These are phyloP conservation scores for Pocillopora verrucosa DNA, from an alignment of 64 coral and sea anemone species.

Conservation along the genomic window DNA sequence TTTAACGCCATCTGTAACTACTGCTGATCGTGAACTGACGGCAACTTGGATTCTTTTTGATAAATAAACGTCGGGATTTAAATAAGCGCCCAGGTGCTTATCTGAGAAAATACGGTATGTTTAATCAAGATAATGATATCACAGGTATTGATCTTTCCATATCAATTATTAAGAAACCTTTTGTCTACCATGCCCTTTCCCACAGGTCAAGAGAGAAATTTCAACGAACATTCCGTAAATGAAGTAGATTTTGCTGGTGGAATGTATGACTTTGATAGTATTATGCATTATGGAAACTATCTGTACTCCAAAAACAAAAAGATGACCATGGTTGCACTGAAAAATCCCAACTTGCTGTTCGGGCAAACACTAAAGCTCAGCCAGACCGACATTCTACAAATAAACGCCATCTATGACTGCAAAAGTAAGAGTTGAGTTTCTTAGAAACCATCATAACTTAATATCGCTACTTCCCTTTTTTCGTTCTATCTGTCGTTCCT, in stretches of 20 bases:
- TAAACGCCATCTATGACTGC: conserved; percentile 66
- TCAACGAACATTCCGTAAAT: conserved; percentile 32
- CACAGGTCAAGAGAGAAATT: conserved; percentile 47
- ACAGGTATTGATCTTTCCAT: neutral
- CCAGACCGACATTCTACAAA: conserved; percentile 48
- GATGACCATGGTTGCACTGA: conserved; percentile 51
- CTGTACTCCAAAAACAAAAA: conserved; percentile 65
- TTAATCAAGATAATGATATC: too few relatives aligned
- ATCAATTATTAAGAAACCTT: neutral
- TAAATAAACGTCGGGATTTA: too few relatives aligned
- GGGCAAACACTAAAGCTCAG: conserved; percentile 28
- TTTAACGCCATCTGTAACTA: too few relatives aligned
- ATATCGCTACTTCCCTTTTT: neutral
- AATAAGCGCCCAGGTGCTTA: too few relatives aligned
- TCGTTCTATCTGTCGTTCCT: too few relatives aligned
- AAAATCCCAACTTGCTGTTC: conserved; percentile 46
- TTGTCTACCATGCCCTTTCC: neutral
- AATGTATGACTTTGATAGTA: conserved; percentile 61
- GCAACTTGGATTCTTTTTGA: too few relatives aligned
- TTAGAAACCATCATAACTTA: neutral
- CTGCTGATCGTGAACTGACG: too few relatives aligned
- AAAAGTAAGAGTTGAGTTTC: conserved; percentile 31
- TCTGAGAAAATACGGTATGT: too few relatives aligned
- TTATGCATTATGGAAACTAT: conserved; percentile 70
- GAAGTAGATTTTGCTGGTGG: conserved; percentile 36